Percentiles rank a stretch among this genome's conserved stretches.
Conservation (phyloP, 2,113 vertebrate species). For the Menidia beryllina region DNA sequence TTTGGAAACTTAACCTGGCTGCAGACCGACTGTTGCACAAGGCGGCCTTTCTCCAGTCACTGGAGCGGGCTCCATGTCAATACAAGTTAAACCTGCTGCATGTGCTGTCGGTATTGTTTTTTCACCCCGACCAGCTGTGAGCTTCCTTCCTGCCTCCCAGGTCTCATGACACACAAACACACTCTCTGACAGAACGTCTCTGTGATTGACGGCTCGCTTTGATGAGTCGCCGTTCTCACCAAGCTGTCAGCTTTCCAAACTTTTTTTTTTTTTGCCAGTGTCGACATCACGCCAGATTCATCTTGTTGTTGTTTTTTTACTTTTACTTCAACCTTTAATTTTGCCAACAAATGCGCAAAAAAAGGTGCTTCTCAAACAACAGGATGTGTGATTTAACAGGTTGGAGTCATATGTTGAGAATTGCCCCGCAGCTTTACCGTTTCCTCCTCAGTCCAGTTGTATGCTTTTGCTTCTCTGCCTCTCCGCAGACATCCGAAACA, state of each 20-base stretch:
- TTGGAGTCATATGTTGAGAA: conserved; percentile 76
- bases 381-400: conserved; percentile 79
- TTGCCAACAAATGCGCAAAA: conserved; percentile 61
- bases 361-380: conserved; percentile 68
- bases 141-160: conserved; percentile 68
- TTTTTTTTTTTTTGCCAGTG: conserved; percentile 7
- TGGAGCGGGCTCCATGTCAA: conserved; percentile 40
- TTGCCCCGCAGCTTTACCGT: conserved; percentile 67
- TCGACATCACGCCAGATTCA: conserved; percentile 47
- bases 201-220: conserved; percentile 70
- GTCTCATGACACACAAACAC: conserved; percentile 50
- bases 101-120: conserved; percentile 62
- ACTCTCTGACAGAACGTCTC: conserved; percentile 3
- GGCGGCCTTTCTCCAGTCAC: not conserved
- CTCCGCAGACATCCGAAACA: conserved; percentile 41
- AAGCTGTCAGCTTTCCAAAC: conserved; percentile 57
- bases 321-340: conserved; percentile 10
- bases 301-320: conserved; percentile 31
- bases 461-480: conserved; percentile 3
- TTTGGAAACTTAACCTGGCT: no score
- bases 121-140: conserved; percentile 70
- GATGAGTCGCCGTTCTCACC: conserved; percentile 57
- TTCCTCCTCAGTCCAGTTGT: conserved; percentile 51
- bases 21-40: not conserved
- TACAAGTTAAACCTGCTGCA: conserved; percentile 60